A percentile compares a stretch with the other conserved stretches of the same genome.
Evolutionary conservation across 1,140 invertebrate species (phyloP).

Genomic region (Drosophila carrolli): DNA sequence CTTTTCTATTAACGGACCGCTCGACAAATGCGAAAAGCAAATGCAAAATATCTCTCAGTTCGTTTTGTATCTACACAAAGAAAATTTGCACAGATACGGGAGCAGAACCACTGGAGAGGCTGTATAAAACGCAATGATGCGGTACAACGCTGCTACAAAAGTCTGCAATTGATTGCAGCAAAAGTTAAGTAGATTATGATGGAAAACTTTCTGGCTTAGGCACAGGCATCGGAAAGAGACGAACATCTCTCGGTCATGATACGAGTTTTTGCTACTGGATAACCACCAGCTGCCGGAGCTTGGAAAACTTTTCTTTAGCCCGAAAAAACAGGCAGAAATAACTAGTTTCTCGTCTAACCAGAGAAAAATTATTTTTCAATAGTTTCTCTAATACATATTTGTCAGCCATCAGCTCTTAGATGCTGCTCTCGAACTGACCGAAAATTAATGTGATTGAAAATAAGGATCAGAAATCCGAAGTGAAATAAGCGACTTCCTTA

Average conservation of each 20-base stretch:
- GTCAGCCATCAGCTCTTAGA: slow-evolving; percentile 61
- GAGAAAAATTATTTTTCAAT: slow-evolving; percentile 48
- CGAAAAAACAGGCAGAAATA: slow-evolving; percentile 30
- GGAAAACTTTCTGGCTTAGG: slow-evolving; percentile 67
- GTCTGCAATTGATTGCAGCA: slow-evolving; percentile 80
- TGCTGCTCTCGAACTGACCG: not conserved
- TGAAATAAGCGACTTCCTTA: slow-evolving; percentile 44
- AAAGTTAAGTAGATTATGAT: slow-evolving; percentile 83
- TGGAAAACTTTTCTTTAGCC: slow-evolving; percentile 55
- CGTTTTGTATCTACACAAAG: slow-evolving; percentile 72
- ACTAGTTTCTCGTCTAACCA: slow-evolving; percentile 56
- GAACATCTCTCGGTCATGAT: slow-evolving; percentile 51
- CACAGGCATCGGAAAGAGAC: not conserved
- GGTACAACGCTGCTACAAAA: slow-evolving; percentile 51
- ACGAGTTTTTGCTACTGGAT: slow-evolving; percentile 55
- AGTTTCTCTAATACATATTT: slow-evolving; percentile 67
- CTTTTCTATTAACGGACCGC: slow-evolving; percentile 75
- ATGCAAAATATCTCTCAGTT: slow-evolving; percentile 33
- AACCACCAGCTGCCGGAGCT: slow-evolving; percentile 39
- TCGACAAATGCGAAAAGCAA: slow-evolving; percentile 36
- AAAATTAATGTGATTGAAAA: slow-evolving; percentile 9
- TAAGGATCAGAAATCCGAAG: slow-evolving; percentile 3
- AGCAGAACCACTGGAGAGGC: slow-evolving; percentile 44
- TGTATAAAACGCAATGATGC: slow-evolving; percentile 76
- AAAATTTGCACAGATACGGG: slow-evolving; percentile 57